Base-by-base conservation (phyloP, 2,888 invertebrate genomes). In the Clostera curtula region DNA sequence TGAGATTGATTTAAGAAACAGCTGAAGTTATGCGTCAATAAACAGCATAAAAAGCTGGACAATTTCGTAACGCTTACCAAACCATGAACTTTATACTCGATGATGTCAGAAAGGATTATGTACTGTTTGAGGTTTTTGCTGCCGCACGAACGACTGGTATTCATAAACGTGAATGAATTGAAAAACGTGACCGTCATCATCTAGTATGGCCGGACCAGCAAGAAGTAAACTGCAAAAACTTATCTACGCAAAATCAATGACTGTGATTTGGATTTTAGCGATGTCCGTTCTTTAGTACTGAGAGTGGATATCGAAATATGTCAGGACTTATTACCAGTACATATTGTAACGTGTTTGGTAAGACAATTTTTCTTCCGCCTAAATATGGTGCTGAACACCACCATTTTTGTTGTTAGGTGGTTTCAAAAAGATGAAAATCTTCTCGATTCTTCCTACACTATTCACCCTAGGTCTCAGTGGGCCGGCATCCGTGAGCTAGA, bases 181-280 rank as follows among this genome's bases (percentile, higher is more conserved):
- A 41, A 43, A 49, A 52, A 48, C 54, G 50, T 56, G 56, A 53
- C 41, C 51, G 42, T 59, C 53, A 55, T 38, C 36, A 31, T 33
- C 28, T 25, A 33, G 23, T 25, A 24, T 15, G 9, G 24, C 25
- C 27, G 30, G 32, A 25, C 38, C 29, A 36, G 17, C 20, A 16
- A 30, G 14, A 14, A 19, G 32, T 33, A 23, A 26, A 27, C 31
- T 17, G 30, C n/a, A 29, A 40, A 34, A 29, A 18, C 19, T 23
- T 31, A 22, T 22, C 27, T 25, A 9, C 7, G 12, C 11, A 12
- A 11, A 28, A 18, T 23, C 23, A 23, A 2, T 23, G n/a, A n/a
- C n/a, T 12, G 25, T 27, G 12, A 15, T 24, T 15, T n/a, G n/a
- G n/a, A n/a, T n/a, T n/a, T n/a, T n/a, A n/a, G n/a, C n/a, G n/a